These are phyloP conservation scores for Sebastes nivosus DNA, from an alignment of 2,797 vertebrate genomes.

Conservation along the genomic window DNA sequence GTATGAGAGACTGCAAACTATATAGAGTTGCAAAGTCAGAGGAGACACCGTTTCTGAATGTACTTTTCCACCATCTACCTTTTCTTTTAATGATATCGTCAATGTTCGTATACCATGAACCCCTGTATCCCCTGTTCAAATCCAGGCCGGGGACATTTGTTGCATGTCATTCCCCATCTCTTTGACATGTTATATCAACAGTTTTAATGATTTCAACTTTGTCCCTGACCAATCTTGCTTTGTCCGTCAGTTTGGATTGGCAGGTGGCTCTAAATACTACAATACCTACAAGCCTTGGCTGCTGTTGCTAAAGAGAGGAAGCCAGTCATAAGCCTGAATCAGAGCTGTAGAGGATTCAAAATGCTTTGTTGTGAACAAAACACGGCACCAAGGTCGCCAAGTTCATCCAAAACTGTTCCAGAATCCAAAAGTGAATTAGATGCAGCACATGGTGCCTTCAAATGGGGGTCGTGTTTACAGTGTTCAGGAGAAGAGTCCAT, in stretches of 20 bases:
- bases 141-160: not conserved
- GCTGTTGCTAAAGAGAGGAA: not conserved
- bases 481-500: too few species aligned
- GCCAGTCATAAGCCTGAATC: not conserved
- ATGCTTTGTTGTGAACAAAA: not conserved
- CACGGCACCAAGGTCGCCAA: not conserved
- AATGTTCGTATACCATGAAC: not conserved
- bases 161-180: not conserved
- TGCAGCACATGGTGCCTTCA: not conserved
- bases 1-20: not conserved
- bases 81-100: not conserved
- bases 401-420: too few species aligned
- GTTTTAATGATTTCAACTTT: too few species aligned
- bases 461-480: accelerated
- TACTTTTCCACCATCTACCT: not conserved
- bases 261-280: constrained; percentile 6
- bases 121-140: not conserved
- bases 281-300: constrained; percentile 6
- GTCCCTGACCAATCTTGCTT: not conserved
- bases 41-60: not conserved
- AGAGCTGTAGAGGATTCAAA: not conserved
- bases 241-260: too few species aligned
- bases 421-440: not conserved
- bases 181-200: too few species aligned
- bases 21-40: not conserved